Percentiles rank a stretch among this genome's conserved stretches.
Conservation (phyloP, 2,113 vertebrate genomes). For the Agapornis roseicollis region DNA sequence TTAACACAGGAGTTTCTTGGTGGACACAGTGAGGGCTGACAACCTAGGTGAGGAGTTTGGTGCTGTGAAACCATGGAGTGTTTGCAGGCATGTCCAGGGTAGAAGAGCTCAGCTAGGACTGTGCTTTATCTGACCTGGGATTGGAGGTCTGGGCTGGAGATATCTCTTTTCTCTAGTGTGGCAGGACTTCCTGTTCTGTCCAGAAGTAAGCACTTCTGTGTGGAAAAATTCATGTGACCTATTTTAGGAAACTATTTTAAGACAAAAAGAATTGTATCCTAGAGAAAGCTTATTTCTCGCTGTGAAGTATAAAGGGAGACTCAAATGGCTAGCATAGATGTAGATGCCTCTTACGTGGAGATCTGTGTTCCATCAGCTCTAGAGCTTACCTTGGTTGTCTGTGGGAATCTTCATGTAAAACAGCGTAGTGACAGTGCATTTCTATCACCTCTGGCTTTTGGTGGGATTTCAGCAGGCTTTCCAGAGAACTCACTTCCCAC, state of each 20-base stretch:
- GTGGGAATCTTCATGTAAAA: not conserved
- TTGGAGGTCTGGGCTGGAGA: not conserved
- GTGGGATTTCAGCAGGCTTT: not conserved
- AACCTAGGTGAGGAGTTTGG: not conserved
- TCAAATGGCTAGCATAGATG: not conserved
- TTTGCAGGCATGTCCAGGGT: not conserved
- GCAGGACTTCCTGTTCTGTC: not conserved
- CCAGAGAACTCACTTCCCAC: not conserved
- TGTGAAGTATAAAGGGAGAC: not conserved
- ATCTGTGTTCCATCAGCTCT: not conserved
- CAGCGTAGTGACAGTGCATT: not conserved
- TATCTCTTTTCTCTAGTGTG: not conserved
- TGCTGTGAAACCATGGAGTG: accelerated
- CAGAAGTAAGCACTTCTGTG: not conserved
- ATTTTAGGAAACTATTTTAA: conserved; percentile 24
- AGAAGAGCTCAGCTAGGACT: not conserved
- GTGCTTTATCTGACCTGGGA: not conserved
- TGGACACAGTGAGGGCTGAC: not conserved
- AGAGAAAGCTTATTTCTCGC: not conserved
- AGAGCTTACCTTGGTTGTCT: not conserved
- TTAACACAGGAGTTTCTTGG: not conserved
- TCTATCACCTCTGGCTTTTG: not conserved
- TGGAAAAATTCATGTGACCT: not conserved
- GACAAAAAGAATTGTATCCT: not conserved
- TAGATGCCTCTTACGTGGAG: not conserved